A percentile compares a stretch with the other conserved stretches of the same genome.
Evolutionary conservation across 2,113 vertebrate species (phyloP).

Genomic region (Natator depressus): DNA sequence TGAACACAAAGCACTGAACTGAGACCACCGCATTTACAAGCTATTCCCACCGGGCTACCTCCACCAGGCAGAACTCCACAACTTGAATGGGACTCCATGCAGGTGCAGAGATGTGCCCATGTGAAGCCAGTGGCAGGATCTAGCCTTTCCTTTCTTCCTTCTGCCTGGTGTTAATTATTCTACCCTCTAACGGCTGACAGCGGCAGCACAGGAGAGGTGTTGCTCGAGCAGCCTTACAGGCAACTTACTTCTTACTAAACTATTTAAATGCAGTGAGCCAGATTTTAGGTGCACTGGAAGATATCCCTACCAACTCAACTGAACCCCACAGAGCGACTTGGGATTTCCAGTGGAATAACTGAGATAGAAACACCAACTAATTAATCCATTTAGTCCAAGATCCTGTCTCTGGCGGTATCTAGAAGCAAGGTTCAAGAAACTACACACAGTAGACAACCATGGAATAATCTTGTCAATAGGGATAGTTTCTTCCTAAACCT

Average conservation of each 20-base stretch:
- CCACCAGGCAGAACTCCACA: background rate
- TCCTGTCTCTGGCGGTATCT: background rate
- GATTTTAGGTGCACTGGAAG: background rate
- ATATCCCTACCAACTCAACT: background rate
- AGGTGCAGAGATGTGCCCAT: background rate
- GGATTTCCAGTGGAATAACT: background rate
- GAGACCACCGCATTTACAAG: background rate
- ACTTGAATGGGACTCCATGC: background rate
- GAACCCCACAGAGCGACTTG: background rate
- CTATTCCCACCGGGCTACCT: no score
- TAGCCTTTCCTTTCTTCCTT: background rate
- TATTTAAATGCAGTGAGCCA: background rate
- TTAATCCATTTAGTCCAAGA: background rate
- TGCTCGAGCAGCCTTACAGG: background rate
- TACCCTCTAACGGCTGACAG: background rate
- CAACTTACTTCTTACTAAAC: background rate
- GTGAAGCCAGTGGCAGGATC: background rate
- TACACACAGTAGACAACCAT: background rate
- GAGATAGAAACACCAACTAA: background rate
- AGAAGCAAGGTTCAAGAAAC: background rate
- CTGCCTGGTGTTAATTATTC: background rate
- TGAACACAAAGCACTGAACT: accelerated
- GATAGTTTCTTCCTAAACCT: background rate
- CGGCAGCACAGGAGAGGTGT: background rate
- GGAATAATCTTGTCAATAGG: background rate